Evolutionary conservation across 2,797 vertebrate species (phyloP), one percentile per base, ranked within the genome.

Genomic region (Pangasius mekongensis): DNA sequence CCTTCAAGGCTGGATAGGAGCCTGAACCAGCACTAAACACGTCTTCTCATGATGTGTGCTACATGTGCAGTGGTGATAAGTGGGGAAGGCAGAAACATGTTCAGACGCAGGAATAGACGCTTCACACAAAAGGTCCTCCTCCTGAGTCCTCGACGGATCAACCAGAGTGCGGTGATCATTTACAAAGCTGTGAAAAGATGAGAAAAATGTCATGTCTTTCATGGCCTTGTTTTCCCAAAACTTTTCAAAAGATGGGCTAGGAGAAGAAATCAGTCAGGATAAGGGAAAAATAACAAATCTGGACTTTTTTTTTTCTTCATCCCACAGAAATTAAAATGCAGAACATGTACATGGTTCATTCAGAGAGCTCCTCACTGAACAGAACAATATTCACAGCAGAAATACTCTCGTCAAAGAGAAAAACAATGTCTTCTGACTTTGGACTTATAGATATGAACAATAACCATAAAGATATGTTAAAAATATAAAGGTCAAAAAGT

Each of bases 1-100:
- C 90, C 87, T 54, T 80, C 71, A 54, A 52, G 78, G 49, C 85
- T 89, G 22, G 85, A 90, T 78, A 77, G 54, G 77, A 84, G 73
- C 85, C 88, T 84, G 82, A 8, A 33, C 67, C 39, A 49, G 87
- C 22, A 27, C 84, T 30, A 43, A 86, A 69, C 62, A 76, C 49
- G 54, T 71, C 52, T 66, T 69, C 85, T 62, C 47, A 84, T 54
- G 56, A 84, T 30, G 52, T 71, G 60, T 36, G 66, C 81, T 84
- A 56, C 33, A 62, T 82, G 24, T 81, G 69, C 54, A 33, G 43
- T 52, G 18, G 43, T 60, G 52, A 76, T 18, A 84, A 56, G 47
- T 64, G 66, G n/a, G 49, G 39, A 22, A 88, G 71, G 52, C 30
- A 62, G 36, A 54, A 27, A 60, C 20, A 8, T 39, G n/a, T 13